A percentile compares a stretch with the other conserved stretches of the same genome.
phyloP scores from a whole-genome alignment of 2,113 vertebrate species.

The Lagopus leucura region DNA sequence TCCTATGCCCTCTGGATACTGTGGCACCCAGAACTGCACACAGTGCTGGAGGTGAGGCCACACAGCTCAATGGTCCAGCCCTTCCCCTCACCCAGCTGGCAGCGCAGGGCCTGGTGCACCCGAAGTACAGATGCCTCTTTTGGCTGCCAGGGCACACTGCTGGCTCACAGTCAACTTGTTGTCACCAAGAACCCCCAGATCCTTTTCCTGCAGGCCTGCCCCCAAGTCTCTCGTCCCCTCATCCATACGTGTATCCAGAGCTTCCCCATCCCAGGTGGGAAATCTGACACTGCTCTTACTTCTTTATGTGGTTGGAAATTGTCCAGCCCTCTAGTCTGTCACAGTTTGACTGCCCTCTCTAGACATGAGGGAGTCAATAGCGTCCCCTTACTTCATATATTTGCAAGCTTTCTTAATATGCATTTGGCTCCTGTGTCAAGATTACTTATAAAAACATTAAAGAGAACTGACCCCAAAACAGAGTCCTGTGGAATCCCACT shows the following conservation, averaged over 20 bases:
- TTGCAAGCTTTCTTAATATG: neutral
- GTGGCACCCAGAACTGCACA: neutral
- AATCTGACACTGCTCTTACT: neutral
- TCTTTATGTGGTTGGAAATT: neutral
- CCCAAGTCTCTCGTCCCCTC: neutral
- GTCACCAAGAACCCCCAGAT: neutral
- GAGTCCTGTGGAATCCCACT: neutral
- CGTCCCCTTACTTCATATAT: neutral
- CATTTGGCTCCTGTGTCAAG: neutral
- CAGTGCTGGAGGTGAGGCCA: neutral
- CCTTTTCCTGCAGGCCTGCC: neutral
- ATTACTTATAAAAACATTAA: neutral
- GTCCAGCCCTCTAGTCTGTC: neutral
- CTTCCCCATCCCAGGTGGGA: neutral
- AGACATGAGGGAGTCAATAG: neutral
- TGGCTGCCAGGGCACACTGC: neutral
- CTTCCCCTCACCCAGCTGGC: neutral
- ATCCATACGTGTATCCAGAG: neutral
- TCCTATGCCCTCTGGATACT: neutral
- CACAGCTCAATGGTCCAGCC: neutral
- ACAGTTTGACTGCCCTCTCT: too few relatives aligned
- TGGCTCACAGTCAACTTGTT: neutral
- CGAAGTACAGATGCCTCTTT: neutral
- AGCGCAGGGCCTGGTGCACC: neutral
- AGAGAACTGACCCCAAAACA: neutral